Percentiles rank a stretch among this genome's conserved stretches.
These are phyloP conservation scores for Melopsittacus undulatus DNA, from an alignment of 2,797 vertebrate species.

Conservation along the genomic window DNA sequence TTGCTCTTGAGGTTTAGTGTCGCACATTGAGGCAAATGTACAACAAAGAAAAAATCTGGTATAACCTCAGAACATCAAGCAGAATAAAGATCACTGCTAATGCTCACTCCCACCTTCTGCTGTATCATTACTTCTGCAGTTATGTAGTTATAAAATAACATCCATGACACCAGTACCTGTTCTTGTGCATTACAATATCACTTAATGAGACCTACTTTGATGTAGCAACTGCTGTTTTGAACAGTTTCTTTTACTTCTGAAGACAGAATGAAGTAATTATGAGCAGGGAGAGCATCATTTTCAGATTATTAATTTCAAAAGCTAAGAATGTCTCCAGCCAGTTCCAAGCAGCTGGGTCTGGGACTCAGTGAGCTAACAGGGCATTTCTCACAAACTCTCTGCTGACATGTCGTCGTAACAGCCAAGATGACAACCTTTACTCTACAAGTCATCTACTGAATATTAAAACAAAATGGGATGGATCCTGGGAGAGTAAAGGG, in stretches of 20 bases:
- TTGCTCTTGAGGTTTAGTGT: conserved; percentile 49
- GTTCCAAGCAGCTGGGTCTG: conserved; percentile 7
- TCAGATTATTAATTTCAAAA: conserved; percentile 70
- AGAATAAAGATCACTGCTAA: conserved; percentile 69
- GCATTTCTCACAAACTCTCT: neutral
- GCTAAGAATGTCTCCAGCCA: conserved; percentile 15
- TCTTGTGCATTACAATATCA: conserved; percentile 66
- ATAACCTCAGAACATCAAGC: conserved; percentile 13
- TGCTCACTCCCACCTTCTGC: conserved; percentile 70
- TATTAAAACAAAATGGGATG: neutral
- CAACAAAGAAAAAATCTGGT: conserved; percentile 63
- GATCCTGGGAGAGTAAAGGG: neutral
- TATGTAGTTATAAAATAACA: conserved; percentile 67
- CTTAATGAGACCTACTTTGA: conserved; percentile 65
- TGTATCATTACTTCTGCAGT: conserved; percentile 59
- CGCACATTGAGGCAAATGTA: conserved; percentile 38
- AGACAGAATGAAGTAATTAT: conserved; percentile 51
- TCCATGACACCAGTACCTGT: conserved; percentile 58
- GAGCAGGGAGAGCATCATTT: conserved; percentile 26
- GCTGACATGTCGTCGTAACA: neutral
- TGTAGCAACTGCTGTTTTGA: conserved; percentile 63
- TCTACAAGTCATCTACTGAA: neutral
- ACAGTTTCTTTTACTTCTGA: conserved; percentile 52
- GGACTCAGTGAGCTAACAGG: neutral
- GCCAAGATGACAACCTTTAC: neutral